Conservation (phyloP, 2,797 vertebrate genomes). For the Agapornis canus region DNA sequence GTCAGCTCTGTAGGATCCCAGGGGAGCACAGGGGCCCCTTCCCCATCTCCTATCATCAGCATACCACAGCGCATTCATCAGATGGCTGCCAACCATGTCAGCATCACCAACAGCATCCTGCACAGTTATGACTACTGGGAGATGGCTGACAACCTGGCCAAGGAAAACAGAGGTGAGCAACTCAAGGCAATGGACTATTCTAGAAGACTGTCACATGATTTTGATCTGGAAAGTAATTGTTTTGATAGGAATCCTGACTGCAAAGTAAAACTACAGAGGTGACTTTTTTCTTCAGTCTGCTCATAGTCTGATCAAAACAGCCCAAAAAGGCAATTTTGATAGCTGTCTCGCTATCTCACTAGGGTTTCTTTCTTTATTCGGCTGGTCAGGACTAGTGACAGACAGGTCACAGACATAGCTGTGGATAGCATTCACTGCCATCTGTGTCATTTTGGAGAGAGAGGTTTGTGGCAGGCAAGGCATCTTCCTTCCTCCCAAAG, state of each 20-base stretch:
- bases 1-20: conserved; percentile 83
- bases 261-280: not conserved
- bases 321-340: not conserved
- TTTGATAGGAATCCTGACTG: not conserved
- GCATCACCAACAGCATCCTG: conserved; percentile 98
- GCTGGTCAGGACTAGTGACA: not conserved
- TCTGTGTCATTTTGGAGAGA: not conserved
- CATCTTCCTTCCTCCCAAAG: not conserved
- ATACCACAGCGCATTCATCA: conserved; percentile 98
- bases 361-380: not conserved
- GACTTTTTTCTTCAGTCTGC: not conserved
- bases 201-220: not conserved
- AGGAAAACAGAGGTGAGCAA: conserved; percentile 91
- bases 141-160: conserved; percentile 94
- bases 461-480: not conserved
- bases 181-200: not conserved
- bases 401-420: not conserved
- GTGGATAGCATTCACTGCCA: not conserved
- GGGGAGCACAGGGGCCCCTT: conserved; percentile 74
- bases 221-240: not conserved
- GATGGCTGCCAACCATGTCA: conserved; percentile 98
- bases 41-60: conserved; percentile 88
- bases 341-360: not conserved
- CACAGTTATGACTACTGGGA: conserved; percentile 99
- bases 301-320: not conserved